These are phyloP conservation scores for Myiagra hebetior DNA, from an alignment of 2,113 vertebrate species.

Conservation along the genomic window DNA sequence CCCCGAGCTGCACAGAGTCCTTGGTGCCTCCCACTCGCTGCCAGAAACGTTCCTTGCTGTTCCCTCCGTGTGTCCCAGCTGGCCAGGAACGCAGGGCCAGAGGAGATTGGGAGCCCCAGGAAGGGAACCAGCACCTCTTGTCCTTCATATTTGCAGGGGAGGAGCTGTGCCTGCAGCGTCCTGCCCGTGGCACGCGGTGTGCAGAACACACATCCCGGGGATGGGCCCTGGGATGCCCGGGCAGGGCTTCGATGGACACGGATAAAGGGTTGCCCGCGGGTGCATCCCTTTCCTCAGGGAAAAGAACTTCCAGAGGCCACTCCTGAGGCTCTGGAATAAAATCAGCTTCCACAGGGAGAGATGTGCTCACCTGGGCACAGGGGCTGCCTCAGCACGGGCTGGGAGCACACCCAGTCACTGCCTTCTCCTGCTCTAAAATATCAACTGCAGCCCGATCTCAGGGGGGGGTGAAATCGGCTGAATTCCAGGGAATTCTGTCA, in stretches of 20 bases:
- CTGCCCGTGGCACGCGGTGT: background rate
- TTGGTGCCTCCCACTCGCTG: background rate
- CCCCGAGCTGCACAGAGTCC: background rate
- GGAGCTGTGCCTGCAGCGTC: background rate
- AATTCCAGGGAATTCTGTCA: too few species aligned
- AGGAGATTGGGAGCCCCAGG: slow-evolving; percentile 47
- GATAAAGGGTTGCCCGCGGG: too few species aligned
- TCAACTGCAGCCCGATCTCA: too few species aligned
- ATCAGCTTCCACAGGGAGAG: too few species aligned
- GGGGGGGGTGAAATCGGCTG: too few species aligned
- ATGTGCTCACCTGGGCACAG: too few species aligned
- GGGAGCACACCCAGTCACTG: too few species aligned
- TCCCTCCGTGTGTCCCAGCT: background rate
- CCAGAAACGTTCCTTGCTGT: slow-evolving; percentile 60
- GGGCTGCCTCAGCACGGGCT: too few species aligned
- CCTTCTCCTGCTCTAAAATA: too few species aligned
- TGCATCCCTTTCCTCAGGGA: too few species aligned
- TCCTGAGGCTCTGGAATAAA: too few species aligned
- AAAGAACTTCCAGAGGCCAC: too few species aligned
- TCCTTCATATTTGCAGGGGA: background rate
- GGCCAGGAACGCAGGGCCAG: background rate
- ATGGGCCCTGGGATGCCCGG: background rate
- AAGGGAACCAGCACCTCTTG: slow-evolving; percentile 93
- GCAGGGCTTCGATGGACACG: fast-evolving
- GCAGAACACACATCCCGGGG: background rate